phyloP scores from a whole-genome alignment of 2,888 invertebrate genomes.

The Caenorhabditis sinica region DNA sequence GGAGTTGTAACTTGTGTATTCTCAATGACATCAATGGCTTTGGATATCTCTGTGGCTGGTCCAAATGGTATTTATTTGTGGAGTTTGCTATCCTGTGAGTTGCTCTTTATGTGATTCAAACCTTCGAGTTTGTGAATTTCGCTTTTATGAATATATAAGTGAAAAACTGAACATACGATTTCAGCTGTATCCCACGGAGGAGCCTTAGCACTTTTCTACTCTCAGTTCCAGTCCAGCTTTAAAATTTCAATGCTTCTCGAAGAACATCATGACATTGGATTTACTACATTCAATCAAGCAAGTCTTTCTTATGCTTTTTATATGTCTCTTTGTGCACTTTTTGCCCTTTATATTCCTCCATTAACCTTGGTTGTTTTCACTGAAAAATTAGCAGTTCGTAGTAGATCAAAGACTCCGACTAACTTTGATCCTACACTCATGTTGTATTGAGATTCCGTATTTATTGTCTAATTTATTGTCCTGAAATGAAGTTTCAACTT shows the following conservation, averaged over 20 bases:
- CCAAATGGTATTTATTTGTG: conserved; percentile 76
- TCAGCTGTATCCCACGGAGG: conserved; percentile 71
- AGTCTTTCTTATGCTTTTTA: conserved; percentile 64
- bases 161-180: neutral
- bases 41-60: conserved; percentile 70
- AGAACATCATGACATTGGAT: conserved; percentile 73
- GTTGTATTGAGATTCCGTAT: conserved; percentile 51
- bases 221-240: conserved; percentile 71
- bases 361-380: conserved; percentile 61
- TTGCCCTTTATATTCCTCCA: conserved; percentile 60
- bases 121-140: neutral
- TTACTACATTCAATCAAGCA: conserved; percentile 66
- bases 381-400: conserved; percentile 20
- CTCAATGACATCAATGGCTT: conserved; percentile 66
- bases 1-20: conserved; percentile 73
- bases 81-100: conserved; percentile 73
- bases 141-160: no score
- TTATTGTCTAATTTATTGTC: conserved; percentile 9
- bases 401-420: conserved; percentile 32
- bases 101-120: neutral
- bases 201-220: conserved; percentile 69
- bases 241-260: conserved; percentile 71
- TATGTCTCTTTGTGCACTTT: conserved; percentile 53
- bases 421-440: conserved; percentile 64
- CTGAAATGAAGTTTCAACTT: conserved; percentile 2